Base-by-base conservation (phyloP, 2,888 invertebrate species). In the Aquatica leii region DNA sequence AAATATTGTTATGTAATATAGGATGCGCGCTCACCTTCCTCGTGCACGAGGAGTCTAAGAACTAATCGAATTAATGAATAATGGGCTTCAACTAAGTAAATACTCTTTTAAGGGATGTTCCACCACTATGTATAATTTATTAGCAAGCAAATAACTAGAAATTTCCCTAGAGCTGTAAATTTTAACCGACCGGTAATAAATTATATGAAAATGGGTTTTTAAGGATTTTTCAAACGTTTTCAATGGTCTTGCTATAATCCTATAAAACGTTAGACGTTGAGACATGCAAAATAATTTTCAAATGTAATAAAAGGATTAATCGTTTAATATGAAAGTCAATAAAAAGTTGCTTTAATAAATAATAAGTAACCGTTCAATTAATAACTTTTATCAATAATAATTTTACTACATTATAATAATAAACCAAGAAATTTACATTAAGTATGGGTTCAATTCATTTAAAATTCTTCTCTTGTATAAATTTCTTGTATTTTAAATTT, bases 21-120 rank as follows among this genome's bases (percentile, higher is more conserved):
- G 69, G 60, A 51, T 69, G 69, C 69, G 69, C 69, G 65, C 69
- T 66, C 65, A 68, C 65, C 65, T 68, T 68, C 60, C 60, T 54
- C 60, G 14, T 53, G 41, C 54, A 50, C 31, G 56, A 61, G 61
- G 61, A 61, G 21, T 55, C 61, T 50, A 51, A 52, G 14, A 20
- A 49, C 41, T 62, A 62, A 62, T 53, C 53, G 37, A 62, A 51
- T 63, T 63, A 59, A 34, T 21, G 53, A 55, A 52, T 52, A 34
- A 37, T 35, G 34, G 34, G 52, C 52, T 52, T 34, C n/a, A 52
- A 18, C 34, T 52, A 37, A 34, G 35, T 37, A 37, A 21, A 17
- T 49, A 58, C 57, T 40, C 15, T 49, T 54, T 43, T 37, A 54
- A 43, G 43, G 54, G 54, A 54, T 43, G 24, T 15, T 31, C 20